Percentiles rank a stretch among this genome's conserved stretches.
phyloP scores from a whole-genome alignment of 2,888 invertebrate genomes.

The Mythimna albipuncta region DNA sequence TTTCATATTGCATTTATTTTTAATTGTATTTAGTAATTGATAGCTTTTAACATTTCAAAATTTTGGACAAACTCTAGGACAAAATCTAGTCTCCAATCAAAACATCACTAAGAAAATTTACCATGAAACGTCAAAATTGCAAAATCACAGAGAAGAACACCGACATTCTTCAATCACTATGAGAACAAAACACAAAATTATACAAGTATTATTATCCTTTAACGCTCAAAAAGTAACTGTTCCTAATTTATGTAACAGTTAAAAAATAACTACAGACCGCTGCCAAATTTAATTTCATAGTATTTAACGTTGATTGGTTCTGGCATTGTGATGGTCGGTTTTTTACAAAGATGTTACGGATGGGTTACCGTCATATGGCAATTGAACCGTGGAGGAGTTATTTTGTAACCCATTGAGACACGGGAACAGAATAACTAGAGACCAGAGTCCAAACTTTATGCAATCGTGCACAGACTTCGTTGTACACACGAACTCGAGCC shows the following conservation, averaged over 20 bases:
- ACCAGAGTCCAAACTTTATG: constrained; percentile 1
- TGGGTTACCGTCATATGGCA: constrained; percentile 28
- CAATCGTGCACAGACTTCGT: background rate
- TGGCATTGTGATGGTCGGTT: constrained; percentile 60
- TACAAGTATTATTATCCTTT: constrained; percentile 13
- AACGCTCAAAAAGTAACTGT: constrained; percentile 54
- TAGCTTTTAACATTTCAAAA: constrained; percentile 2
- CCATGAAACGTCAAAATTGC: constrained; percentile 39
- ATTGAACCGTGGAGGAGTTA: constrained; percentile 53
- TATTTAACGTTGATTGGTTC: constrained; percentile 62
- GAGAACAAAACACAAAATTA: constrained; percentile 31
- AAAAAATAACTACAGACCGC: constrained; percentile 52
- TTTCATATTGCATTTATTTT: too few relatives aligned
- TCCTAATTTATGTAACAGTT: constrained; percentile 57
- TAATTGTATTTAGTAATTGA: too few relatives aligned
- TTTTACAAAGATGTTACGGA: constrained; percentile 60
- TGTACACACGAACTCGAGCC: too few relatives aligned
- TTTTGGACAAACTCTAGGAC: background rate
- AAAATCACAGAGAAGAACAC: constrained; percentile 18
- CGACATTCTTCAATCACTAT: constrained; percentile 28
- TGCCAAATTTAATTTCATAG: constrained; percentile 69
- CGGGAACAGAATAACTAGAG: background rate
- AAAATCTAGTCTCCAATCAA: constrained; percentile 21
- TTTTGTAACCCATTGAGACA: constrained; percentile 33
- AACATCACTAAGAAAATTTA: constrained; percentile 4